These are phyloP conservation scores for Drosophila colorata DNA, from an alignment of 2,888 invertebrate species.

Conservation along the genomic window DNA sequence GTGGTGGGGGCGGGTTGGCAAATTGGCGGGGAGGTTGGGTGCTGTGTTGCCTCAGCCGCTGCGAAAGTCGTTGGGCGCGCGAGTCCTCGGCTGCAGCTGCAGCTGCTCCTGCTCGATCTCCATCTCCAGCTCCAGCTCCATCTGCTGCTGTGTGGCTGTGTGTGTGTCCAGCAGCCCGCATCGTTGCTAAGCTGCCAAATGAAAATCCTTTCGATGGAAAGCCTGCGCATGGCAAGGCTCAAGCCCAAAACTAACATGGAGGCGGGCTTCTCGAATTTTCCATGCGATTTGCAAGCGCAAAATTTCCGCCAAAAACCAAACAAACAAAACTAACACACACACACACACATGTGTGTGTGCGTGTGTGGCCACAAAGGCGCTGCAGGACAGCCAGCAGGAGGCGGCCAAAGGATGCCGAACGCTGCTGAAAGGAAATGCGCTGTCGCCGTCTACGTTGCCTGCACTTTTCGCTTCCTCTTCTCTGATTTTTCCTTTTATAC, in stretches of 20 bases:
- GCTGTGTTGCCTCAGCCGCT: conserved; percentile 61
- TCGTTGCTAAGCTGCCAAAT: conserved; percentile 75
- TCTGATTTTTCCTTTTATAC: background rate
- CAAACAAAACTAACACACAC: conserved; percentile 60
- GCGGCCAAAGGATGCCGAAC: conserved; percentile 47
- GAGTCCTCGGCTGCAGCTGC: conserved; percentile 29
- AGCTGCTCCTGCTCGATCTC: background rate
- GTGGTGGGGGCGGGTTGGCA: background rate
- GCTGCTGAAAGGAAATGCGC: conserved; percentile 55
- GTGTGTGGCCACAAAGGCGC: conserved; percentile 45
- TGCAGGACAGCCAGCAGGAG: conserved; percentile 35
- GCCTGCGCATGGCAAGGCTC: conserved; percentile 25
- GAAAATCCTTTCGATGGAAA: conserved; percentile 68
- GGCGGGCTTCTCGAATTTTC: conserved; percentile 60
- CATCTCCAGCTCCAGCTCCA: conserved; percentile 12
- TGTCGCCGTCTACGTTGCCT: conserved; percentile 35
- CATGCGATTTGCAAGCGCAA: conserved; percentile 79
- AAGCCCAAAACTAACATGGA: conserved; percentile 65
- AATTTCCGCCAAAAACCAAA: conserved; percentile 78
- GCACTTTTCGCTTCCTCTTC: background rate
- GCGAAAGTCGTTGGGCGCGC: conserved; percentile 55
- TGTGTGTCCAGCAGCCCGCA: conserved; percentile 56
- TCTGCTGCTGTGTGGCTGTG: background rate
- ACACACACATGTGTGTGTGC: background rate
- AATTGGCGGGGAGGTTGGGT: background rate